Base-by-base conservation (phyloP, 2,113 vertebrate genomes). In the Sciurus niger region DNA sequence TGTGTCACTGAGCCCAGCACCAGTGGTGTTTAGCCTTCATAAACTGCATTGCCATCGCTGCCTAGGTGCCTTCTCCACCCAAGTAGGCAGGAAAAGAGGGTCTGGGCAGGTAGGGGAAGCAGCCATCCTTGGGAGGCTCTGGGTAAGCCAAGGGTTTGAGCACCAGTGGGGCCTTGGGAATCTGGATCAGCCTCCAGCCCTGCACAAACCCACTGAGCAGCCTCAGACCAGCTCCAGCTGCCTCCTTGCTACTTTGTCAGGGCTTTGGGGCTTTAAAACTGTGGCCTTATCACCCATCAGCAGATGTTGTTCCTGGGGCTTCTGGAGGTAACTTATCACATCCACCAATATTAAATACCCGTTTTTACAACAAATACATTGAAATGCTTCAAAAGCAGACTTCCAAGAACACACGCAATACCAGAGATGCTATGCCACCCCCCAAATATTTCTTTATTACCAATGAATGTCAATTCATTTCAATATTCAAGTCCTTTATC, bases 401-500 rank as follows among this genome's bases (percentile, higher is more conserved):
- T 93, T 95, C 55, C 60, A 63, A 92, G 74, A 93, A 58, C 30
- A 70, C 48, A 40, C 20, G 78, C 84, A 68, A 67, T 46, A 18
- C 5, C 5, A 43, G 37, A 1, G 20, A 55, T 73, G 40, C 22
- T 34, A 55, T 8, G 37, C 46, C 60, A 87, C 65, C 51, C 6
- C n/a, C 0, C 0, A 90, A 96, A 94, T 9, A 53, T 60, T 30
- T 82, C 40, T 34, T 89, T 84, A 85, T 79, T 65, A 65, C 11
- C 16, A 65, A 20, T 20, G 28, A 32, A 78, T 70, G 53, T 51
- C 90, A 87, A 65, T 40, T 78, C 55, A 89, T 78, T 78, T 55
- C n/a, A 90, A 89, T 67, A 67, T 58, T 87, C 51, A 96, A 82
- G 77, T 85, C 6, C n/a, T 89, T 65, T 92, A 79, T 90, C 88